Evolutionary conservation across 2,888 invertebrate genomes (phyloP).

Genomic region (Tipula lateralis): DNA sequence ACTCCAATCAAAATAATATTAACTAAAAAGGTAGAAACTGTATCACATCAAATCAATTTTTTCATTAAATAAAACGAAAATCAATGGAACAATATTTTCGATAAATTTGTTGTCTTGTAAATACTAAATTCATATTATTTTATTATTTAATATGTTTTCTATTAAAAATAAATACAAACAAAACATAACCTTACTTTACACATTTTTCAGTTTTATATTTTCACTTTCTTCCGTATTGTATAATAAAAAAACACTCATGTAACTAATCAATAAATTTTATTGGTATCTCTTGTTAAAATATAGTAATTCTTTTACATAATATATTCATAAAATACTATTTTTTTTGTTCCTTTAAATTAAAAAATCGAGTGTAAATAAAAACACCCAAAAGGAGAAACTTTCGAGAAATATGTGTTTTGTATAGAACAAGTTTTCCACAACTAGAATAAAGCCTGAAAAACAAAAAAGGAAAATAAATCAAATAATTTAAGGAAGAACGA

Average conservation of each 20-base stretch:
- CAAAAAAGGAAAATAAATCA: background rate
- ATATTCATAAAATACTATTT: background rate
- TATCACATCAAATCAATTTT: background rate
- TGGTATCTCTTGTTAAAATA: background rate
- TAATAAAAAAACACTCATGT: background rate
- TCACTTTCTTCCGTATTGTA: background rate
- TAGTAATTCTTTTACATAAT: background rate
- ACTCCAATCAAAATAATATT: background rate
- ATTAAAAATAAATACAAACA: background rate
- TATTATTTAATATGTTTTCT: background rate
- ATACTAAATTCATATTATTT: background rate
- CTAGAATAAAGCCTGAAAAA: background rate
- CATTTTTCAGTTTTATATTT: no score
- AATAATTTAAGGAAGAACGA: background rate
- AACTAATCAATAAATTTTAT: background rate
- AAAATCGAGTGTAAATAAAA: background rate
- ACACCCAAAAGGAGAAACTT: background rate
- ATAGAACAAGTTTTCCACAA: background rate
- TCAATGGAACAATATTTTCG: background rate
- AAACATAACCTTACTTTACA: slow-evolving; percentile 4
- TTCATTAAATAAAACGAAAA: background rate
- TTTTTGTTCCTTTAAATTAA: background rate
- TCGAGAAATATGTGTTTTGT: background rate
- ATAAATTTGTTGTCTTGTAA: background rate
- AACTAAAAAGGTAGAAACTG: background rate